Evolutionary conservation across 1,140 invertebrate species (phyloP).

Genomic region (Elymnias hypermnestra): DNA sequence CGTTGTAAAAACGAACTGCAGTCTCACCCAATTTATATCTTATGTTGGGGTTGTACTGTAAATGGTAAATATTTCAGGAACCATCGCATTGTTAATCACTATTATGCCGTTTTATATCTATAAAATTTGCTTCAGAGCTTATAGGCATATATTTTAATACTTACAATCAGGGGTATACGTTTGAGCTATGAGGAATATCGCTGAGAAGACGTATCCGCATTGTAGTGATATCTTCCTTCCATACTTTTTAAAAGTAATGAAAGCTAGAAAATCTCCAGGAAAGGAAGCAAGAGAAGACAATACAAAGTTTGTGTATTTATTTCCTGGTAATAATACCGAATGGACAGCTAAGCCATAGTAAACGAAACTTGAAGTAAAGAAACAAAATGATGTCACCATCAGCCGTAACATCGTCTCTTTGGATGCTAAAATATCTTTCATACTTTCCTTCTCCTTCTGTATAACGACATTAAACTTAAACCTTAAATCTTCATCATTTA

Average conservation of each 20-base stretch:
- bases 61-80: too few species aligned
- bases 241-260: constrained; percentile 75
- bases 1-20: too few species aligned
- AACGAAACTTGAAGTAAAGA: constrained; percentile 82
- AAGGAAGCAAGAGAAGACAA: constrained; percentile 81
- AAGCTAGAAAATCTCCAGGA: constrained; percentile 80
- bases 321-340: constrained; percentile 83
- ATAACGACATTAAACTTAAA: constrained; percentile 44
- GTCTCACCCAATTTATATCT: too few species aligned
- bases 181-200: constrained; percentile 46
- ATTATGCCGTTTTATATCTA: too few species aligned
- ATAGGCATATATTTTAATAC: constrained; percentile 18
- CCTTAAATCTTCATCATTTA: constrained; percentile 39
- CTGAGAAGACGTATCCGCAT: constrained; percentile 77
- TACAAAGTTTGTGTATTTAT: constrained; percentile 82
- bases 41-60: too few species aligned
- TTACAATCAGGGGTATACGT: constrained; percentile 44
- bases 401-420: constrained; percentile 53
- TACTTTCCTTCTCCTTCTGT: constrained; percentile 46
- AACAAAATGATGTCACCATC: constrained; percentile 76
- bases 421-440: constrained; percentile 48
- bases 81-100: too few species aligned
- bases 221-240: constrained; percentile 79
- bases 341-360: constrained; percentile 88
- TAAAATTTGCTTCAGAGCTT: too few species aligned